Percentiles rank a stretch among this genome's conserved stretches.
Conservation (phyloP, 2,113 vertebrate species). For the Pampusana beccarii region DNA sequence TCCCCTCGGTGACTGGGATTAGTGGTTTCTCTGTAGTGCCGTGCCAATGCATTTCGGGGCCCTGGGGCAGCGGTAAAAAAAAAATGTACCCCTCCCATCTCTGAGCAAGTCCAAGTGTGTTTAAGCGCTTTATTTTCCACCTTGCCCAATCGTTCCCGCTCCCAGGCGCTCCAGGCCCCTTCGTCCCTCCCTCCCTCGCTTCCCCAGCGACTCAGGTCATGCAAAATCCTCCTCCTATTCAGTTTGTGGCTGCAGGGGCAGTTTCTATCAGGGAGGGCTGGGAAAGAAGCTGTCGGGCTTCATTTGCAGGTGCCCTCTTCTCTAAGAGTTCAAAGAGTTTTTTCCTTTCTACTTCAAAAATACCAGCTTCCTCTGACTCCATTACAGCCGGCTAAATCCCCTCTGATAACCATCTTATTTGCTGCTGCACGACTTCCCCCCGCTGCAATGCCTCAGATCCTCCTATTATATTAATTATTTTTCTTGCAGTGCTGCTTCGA, state of each 20-base stretch:
- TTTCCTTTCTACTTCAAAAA: background rate
- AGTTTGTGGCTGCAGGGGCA: background rate
- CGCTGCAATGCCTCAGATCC: background rate
- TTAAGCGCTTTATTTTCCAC: conserved; percentile 6
- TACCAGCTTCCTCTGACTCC: background rate
- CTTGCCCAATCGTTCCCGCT: background rate
- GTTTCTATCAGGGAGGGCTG: background rate
- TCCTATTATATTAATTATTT: background rate
- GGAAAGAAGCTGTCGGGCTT: background rate
- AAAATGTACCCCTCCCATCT: background rate
- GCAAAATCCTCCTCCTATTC: background rate
- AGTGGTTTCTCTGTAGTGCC: conserved; percentile 22
- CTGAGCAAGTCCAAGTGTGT: conserved; percentile 32
- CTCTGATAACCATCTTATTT: conserved; percentile 5
- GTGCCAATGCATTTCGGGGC: conserved; percentile 14
- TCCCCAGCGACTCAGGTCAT: conserved; percentile 7
- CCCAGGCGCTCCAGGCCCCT: background rate
- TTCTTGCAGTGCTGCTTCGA: background rate
- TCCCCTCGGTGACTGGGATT: background rate
- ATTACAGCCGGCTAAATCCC: background rate
- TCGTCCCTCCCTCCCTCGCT: background rate
- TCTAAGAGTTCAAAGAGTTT: background rate
- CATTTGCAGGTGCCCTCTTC: background rate
- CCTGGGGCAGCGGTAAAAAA: conserved; percentile 33
- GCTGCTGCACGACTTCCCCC: background rate